Percentiles rank a stretch among this genome's conserved stretches.
phyloP scores from a whole-genome alignment of 2,888 invertebrate species.

The Helobdella robusta region DNA sequence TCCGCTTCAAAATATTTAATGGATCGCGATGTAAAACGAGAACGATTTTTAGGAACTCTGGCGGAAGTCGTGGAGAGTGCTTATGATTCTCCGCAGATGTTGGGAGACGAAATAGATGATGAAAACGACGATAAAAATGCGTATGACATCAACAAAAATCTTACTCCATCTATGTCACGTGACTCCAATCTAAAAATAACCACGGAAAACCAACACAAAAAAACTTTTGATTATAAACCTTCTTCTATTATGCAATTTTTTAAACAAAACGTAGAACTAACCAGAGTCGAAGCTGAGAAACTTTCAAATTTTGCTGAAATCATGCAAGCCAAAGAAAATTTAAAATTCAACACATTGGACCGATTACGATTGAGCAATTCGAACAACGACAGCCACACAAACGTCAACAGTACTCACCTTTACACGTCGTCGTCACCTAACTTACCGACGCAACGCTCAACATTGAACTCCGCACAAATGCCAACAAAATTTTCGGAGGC shows the following conservation, averaged over 20 bases:
- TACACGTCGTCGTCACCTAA: background rate
- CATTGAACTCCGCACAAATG: background rate
- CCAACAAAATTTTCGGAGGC: background rate
- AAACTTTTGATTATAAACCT: no score
- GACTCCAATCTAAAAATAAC: no score
- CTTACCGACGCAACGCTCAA: background rate
- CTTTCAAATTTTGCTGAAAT: background rate
- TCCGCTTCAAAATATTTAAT: no score
- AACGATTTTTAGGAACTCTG: conserved; percentile 17
- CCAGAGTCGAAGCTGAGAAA: conserved; percentile 19
- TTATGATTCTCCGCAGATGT: conserved; percentile 11
- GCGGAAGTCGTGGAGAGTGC: conserved; percentile 23
- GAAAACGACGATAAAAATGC: conserved; percentile 15
- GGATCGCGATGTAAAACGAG: conserved; percentile 18
- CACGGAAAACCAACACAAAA: no score
- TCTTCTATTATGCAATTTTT: no score
- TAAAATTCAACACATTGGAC: background rate
- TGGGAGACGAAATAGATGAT: conserved; percentile 23
- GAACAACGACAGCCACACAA: no score
- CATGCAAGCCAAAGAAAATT: background rate
- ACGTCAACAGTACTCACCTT: background rate
- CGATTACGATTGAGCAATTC: background rate
- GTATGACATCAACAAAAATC: background rate
- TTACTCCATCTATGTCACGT: background rate
- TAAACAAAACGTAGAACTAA: conserved; percentile 16